phyloP scores from a whole-genome alignment of 1,140 invertebrate species.

The Caenorhabditis briggsae region DNA sequence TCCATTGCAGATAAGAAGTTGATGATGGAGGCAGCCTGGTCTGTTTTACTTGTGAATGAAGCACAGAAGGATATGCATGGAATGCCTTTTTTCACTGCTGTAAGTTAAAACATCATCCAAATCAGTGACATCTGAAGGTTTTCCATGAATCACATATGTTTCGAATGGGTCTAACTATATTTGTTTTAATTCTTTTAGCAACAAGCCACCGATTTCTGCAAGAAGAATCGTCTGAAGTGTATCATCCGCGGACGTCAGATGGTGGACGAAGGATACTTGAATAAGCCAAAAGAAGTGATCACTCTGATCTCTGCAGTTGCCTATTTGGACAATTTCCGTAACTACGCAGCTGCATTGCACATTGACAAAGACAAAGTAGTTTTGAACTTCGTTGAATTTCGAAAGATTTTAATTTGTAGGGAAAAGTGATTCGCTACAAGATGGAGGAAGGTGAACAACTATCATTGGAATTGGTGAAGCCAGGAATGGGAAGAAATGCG shows the following conservation, averaged over 20 bases:
- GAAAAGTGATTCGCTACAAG: slow-evolving; percentile 13
- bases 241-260: slow-evolving; percentile 54
- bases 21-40: slow-evolving; percentile 35
- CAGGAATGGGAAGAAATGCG: slow-evolving; percentile 48
- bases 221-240: slow-evolving; percentile 33
- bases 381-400: background rate
- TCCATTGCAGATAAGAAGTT: slow-evolving; percentile 20
- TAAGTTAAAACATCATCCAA: background rate
- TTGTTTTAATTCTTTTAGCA: slow-evolving; percentile 17
- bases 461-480: slow-evolving; percentile 21
- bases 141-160: no score
- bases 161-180: background rate
- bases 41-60: slow-evolving; percentile 17
- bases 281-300: slow-evolving; percentile 37
- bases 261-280: slow-evolving; percentile 52
- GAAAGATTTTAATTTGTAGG: background rate
- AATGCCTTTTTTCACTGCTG: slow-evolving; percentile 22
- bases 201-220: slow-evolving; percentile 42
- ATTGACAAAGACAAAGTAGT: slow-evolving; percentile 37
- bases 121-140: background rate
- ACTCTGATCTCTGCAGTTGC: slow-evolving; percentile 57
- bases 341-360: slow-evolving; percentile 43
- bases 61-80: slow-evolving; percentile 48
- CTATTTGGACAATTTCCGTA: slow-evolving; percentile 57
- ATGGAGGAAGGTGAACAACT: slow-evolving; percentile 43